A percentile compares a stretch with the other conserved stretches of the same genome.
Evolutionary conservation across 2,888 invertebrate genomes (phyloP).

Genomic region (Oxycera nigricornis): DNA sequence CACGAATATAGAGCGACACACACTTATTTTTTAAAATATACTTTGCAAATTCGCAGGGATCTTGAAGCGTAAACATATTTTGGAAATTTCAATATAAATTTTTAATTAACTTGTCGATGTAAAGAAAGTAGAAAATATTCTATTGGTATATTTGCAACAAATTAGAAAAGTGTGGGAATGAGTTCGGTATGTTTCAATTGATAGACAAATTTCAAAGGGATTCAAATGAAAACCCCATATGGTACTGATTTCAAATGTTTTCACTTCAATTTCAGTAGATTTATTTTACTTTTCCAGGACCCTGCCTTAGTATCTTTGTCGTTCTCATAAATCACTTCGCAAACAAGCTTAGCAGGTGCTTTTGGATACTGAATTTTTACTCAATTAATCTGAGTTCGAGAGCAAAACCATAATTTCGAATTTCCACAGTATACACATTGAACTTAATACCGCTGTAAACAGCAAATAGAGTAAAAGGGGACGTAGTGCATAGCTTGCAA

Average conservation of each 20-base stretch:
- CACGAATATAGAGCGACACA: no score
- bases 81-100: no score
- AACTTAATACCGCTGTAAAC: slow-evolving; percentile 44
- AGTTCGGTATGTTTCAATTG: no score
- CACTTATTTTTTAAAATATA: no score
- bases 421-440: slow-evolving; percentile 42
- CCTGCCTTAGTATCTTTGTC: background rate
- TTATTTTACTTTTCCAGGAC: background rate
- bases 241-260: slow-evolving; percentile 21
- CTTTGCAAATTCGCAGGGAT: no score
- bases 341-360: slow-evolving; percentile 52
- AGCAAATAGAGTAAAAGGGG: slow-evolving; percentile 23
- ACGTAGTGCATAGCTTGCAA: slow-evolving; percentile 34
- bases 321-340: slow-evolving; percentile 58
- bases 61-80: no score
- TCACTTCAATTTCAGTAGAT: slow-evolving; percentile 23
- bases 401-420: slow-evolving; percentile 49
- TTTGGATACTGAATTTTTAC: slow-evolving; percentile 52
- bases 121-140: no score
- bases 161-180: no score
- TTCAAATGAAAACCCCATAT: slow-evolving; percentile 44
- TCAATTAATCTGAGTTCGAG: slow-evolving; percentile 51
- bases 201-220: no score
- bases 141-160: no score
- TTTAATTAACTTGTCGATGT: no score